Evolutionary conservation across 2,113 vertebrate species (phyloP).

Genomic region (Rhombomys opimus): DNA sequence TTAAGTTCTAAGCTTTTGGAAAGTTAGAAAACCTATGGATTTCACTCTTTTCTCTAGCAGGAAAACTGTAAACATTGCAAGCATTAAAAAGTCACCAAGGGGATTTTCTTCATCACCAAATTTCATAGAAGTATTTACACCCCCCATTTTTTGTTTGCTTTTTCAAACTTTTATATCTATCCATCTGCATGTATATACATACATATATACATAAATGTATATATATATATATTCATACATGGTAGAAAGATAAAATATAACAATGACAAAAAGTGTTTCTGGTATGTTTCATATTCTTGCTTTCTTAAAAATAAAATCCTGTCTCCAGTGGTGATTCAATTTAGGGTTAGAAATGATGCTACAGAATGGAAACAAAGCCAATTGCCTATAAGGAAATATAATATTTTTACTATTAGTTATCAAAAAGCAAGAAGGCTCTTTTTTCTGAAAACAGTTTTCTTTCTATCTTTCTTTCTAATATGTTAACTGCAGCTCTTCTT

Average conservation of each 20-base stretch:
- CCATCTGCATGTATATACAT: constrained; percentile 22
- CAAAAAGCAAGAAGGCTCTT: background rate
- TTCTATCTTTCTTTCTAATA: background rate
- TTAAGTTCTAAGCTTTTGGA: constrained; percentile 46
- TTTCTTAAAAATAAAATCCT: constrained; percentile 57
- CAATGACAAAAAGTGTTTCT: background rate
- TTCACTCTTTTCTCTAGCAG: constrained; percentile 46
- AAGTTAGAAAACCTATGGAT: constrained; percentile 50
- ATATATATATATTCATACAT: constrained; percentile 40
- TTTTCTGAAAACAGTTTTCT: background rate
- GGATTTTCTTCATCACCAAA: constrained; percentile 27
- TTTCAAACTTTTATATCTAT: constrained; percentile 33
- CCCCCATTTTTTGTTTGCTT: constrained; percentile 16
- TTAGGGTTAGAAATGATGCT: constrained; percentile 63
- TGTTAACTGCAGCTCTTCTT: background rate
- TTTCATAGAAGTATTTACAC: constrained; percentile 65
- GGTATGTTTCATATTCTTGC: constrained; percentile 47
- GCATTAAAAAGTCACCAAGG: constrained; percentile 67
- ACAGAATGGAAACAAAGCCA: constrained; percentile 42
- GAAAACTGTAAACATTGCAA: constrained; percentile 74
- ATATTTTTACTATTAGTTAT: constrained; percentile 36
- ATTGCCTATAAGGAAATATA: background rate
- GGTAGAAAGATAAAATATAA: constrained; percentile 52
- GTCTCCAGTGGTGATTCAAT: background rate
- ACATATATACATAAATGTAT: background rate